Evolutionary conservation across 1,140 invertebrate species (phyloP), one percentile per base, ranked within the genome.

Genomic region (Glomeris maerens): DNA sequence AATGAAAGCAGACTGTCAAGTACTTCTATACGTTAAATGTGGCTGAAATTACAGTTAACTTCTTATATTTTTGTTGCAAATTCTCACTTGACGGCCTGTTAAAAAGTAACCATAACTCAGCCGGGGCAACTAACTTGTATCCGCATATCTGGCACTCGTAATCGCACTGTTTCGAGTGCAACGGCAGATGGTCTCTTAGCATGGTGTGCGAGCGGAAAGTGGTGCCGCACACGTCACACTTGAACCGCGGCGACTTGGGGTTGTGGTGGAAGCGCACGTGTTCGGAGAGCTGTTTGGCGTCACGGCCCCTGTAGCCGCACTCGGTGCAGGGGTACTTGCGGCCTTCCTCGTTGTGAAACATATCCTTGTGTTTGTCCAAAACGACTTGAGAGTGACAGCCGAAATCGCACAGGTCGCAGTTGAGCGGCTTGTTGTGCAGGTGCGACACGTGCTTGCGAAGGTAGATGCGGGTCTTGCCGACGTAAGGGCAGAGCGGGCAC

Each of bases 341-440:
- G 17, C 39, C 46, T 3, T 4, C 14, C 27, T 40, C 47, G 22
- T 49, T 49, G 22, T 49, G 47, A 26, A 41, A 44, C 3, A 44
- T 49, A 23, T 49, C 47, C 10, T 27, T 25, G 26, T 49, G 47
- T 7, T 27, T 3, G 2, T 39, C 27, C 29, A 49, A 26, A 23
- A 39, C 26, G 3, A 3, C 23, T 22, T 49, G 36, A 14, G 29
- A 21, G n/a, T 26, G 14, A 21, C 31, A 44, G 17, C 21, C 36
- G 28, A 40, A 49, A 23, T 40, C 17, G 27, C 47, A 49, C 3
- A 3, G 17, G 2, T 2, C 3, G 28, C 47, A 49, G n/a, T 49
- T 49, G 21, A 49, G 42, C 3, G 20, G 29, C 36, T 49, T 49
- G 28, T 49, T 49, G 22, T 49, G 47, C 13, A 27, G 25, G 13